phyloP scores from a whole-genome alignment of 2,888 invertebrate genomes.

The Gymnocheta viridis region DNA sequence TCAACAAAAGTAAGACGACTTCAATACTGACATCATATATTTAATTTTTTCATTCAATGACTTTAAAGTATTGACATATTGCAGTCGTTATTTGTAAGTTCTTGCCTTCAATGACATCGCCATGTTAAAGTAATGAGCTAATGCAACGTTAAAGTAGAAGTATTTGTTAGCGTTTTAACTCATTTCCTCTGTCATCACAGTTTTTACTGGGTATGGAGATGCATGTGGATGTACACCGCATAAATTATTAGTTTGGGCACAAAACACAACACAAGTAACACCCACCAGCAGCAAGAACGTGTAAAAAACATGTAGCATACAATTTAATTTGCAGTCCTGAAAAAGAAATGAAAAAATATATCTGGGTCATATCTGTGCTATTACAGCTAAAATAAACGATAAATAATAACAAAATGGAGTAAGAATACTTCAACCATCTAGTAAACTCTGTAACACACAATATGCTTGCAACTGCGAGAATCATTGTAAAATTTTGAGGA shows the following conservation, averaged over 20 bases:
- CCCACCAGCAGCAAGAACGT: conserved; percentile 7
- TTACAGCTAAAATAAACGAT: conserved; percentile 41
- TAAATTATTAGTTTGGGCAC: conserved; percentile 5
- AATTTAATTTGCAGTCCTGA: conserved; percentile 64
- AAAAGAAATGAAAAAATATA: background rate
- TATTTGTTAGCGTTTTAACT: too few species aligned
- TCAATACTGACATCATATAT: too few species aligned
- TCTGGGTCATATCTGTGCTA: conserved; percentile 59
- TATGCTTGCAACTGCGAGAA: background rate
- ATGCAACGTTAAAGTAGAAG: too few species aligned
- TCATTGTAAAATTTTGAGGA: background rate
- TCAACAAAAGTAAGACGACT: too few species aligned
- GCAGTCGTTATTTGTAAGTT: too few species aligned
- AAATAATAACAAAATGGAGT: conserved; percentile 16
- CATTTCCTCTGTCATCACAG: too few species aligned
- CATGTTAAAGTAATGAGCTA: too few species aligned
- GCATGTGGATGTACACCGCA: background rate
- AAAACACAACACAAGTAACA: background rate
- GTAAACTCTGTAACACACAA: conserved; percentile 2
- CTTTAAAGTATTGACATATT: too few species aligned
- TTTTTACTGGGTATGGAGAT: too few species aligned
- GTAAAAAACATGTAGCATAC: conserved; percentile 50
- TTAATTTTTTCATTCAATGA: too few species aligned
- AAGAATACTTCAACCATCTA: conserved; percentile 22
- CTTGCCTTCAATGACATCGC: too few species aligned